Evolutionary conservation across 2,888 invertebrate species (phyloP).

Genomic region (Pocota personata): DNA sequence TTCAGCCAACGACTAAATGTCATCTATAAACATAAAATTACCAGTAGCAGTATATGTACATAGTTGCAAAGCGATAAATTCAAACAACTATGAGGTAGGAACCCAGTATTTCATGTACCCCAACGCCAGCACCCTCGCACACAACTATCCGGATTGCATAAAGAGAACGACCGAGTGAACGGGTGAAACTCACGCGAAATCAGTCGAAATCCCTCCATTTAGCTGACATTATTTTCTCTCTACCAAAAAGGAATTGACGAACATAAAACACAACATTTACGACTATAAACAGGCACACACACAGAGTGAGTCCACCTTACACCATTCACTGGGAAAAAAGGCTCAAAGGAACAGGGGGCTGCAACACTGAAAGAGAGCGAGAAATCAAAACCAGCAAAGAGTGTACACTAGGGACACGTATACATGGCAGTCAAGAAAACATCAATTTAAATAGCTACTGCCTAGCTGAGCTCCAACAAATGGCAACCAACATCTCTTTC

Average conservation of each 20-base stretch:
- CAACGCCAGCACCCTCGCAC: not conserved
- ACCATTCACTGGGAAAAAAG: not conserved
- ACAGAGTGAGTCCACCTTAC: not conserved
- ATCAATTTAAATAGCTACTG: slow-evolving; percentile 70
- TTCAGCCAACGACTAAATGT: slow-evolving; percentile 59
- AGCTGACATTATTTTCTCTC: slow-evolving; percentile 43
- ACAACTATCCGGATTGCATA: not conserved
- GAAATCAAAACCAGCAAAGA: slow-evolving; percentile 65
- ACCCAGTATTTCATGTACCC: slow-evolving; percentile 1
- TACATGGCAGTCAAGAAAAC: slow-evolving; percentile 69
- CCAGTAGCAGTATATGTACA: not conserved
- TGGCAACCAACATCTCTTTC: slow-evolving; percentile 5
- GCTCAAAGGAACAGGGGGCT: slow-evolving; percentile 28
- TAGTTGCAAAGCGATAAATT: slow-evolving; percentile 66
- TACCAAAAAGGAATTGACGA: slow-evolving; percentile 61
- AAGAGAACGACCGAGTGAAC: slow-evolving; percentile 35
- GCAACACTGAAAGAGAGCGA: not conserved
- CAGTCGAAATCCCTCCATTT: slow-evolving; percentile 52
- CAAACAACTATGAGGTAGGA: slow-evolving; percentile 34
- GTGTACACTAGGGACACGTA: slow-evolving; percentile 58
- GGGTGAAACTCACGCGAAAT: slow-evolving; percentile 67
- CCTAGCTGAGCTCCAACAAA: slow-evolving; percentile 18
- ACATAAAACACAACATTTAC: slow-evolving; percentile 71
- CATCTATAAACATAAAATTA: slow-evolving; percentile 51
- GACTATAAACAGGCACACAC: slow-evolving; percentile 56